phyloP scores from a whole-genome alignment of 2,797 vertebrate genomes.

The Arnoldichthys spilopterus region DNA sequence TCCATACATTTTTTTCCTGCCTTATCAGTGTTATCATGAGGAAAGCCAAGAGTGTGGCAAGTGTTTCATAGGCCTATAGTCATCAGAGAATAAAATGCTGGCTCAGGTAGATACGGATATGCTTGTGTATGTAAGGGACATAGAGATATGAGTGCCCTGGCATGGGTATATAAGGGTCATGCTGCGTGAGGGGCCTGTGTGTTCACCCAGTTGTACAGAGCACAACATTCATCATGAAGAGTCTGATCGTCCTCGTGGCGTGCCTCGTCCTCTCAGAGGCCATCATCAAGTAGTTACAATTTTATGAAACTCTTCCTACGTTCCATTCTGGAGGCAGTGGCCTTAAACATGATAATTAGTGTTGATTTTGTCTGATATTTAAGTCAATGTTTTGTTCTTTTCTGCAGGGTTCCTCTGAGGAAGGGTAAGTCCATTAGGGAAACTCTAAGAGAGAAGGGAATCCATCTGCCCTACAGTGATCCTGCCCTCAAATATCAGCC shows the following conservation, averaged over 20 bases:
- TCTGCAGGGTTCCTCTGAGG: conserved; percentile 73
- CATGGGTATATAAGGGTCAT: conserved; percentile 41
- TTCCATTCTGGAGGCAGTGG: neutral
- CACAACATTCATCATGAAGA: conserved; percentile 57
- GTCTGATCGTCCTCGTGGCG: conserved; percentile 61
- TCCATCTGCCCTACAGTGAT: conserved; percentile 62
- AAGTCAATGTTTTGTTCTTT: neutral
- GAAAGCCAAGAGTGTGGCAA: neutral
- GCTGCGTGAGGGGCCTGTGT: neutral
- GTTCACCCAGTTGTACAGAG: conserved; percentile 13
- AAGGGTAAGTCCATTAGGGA: conserved; percentile 76
- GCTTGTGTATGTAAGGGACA: conserved; percentile 8
- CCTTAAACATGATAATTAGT: neutral
- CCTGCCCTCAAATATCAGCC: conserved; percentile 70
- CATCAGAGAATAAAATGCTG: conserved; percentile 14
- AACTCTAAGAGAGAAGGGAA: conserved; percentile 72
- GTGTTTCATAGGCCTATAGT: neutral
- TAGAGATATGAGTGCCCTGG: neutral
- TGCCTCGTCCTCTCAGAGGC: conserved; percentile 62
- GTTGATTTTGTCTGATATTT: neutral
- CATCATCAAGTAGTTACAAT: conserved; percentile 47
- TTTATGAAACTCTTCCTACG: neutral
- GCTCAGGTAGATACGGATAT: neutral
- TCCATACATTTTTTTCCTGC: neutral
- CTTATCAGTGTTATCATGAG: conserved; percentile 19